These are phyloP conservation scores for Cynopterus sphinx DNA, from an alignment of 2,797 vertebrate species.

Conservation along the genomic window DNA sequence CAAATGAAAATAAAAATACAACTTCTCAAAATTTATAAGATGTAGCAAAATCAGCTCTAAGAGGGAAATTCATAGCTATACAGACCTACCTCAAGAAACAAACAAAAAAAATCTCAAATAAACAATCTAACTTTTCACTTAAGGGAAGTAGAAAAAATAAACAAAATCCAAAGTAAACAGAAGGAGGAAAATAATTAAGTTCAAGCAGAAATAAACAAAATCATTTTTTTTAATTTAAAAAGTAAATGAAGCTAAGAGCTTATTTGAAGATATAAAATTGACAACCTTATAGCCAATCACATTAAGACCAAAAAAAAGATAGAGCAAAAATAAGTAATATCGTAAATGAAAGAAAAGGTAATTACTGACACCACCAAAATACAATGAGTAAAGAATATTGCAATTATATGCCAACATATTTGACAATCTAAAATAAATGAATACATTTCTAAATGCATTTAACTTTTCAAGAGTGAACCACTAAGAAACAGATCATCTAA, in stretches of 20 bases:
- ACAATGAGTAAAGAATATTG: not conserved
- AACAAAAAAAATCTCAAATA: not conserved
- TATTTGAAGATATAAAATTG: not conserved
- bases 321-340: not conserved
- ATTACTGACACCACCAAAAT: not conserved
- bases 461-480: not conserved
- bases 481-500: not conserved
- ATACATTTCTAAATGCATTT: not conserved
- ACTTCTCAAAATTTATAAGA: not conserved
- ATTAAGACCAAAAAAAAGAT: not conserved
- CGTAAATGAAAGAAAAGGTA: not conserved
- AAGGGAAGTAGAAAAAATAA: not conserved
- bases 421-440: not conserved
- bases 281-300: not conserved
- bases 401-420: not conserved
- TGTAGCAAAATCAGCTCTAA: not conserved
- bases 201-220: not conserved
- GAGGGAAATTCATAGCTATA: not conserved
- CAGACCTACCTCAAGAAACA: not conserved
- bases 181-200: not conserved
- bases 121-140: not conserved
- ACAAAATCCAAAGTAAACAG: not conserved
- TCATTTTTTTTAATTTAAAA: not conserved
- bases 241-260: not conserved
- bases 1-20: too few relatives aligned